A percentile compares a stretch with the other conserved stretches of the same genome.
These are phyloP conservation scores for Proctacanthus coquilletti DNA, from an alignment of 1,140 invertebrate species.

Conservation along the genomic window DNA sequence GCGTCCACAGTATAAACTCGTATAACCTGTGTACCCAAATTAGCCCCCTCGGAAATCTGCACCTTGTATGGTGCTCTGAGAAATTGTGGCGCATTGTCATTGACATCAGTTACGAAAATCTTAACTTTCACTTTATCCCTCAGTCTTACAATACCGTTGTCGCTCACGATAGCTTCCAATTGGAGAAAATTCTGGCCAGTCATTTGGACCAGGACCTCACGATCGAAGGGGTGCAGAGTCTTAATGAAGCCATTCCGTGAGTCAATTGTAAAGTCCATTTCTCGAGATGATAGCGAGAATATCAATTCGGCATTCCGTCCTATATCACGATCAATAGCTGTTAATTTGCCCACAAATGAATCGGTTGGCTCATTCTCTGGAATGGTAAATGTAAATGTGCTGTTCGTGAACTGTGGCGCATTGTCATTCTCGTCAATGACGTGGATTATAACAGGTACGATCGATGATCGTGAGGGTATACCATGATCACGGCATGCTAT, in stretches of 20 bases:
- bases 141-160: conserved; percentile 67
- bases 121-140: conserved; percentile 79
- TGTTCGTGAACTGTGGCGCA: conserved; percentile 71
- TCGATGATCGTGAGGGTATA: conserved; percentile 52
- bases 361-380: conserved; percentile 78
- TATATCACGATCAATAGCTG: conserved; percentile 78
- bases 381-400: conserved; percentile 68
- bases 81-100: conserved; percentile 85
- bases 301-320: conserved; percentile 83
- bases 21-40: conserved; percentile 61
- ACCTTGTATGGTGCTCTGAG: conserved; percentile 64
- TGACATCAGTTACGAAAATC: conserved; percentile 77
- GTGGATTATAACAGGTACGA: conserved; percentile 75
- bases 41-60: conserved; percentile 68
- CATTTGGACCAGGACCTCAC: conserved; percentile 60
- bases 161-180: conserved; percentile 70
- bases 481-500: conserved; percentile 70
- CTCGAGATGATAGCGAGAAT: conserved; percentile 60
- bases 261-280: conserved; percentile 76
- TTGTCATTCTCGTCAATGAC: conserved; percentile 96
- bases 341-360: conserved; percentile 78
- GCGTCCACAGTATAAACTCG: conserved; percentile 71
- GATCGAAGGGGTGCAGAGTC: conserved; percentile 69
- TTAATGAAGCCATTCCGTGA: conserved; percentile 84
- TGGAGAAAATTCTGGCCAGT: conserved; percentile 62